Percentiles rank a stretch among this genome's conserved stretches.
phyloP scores from a whole-genome alignment of 1,140 invertebrate species.

The Trichomalopsis sarcophagae region DNA sequence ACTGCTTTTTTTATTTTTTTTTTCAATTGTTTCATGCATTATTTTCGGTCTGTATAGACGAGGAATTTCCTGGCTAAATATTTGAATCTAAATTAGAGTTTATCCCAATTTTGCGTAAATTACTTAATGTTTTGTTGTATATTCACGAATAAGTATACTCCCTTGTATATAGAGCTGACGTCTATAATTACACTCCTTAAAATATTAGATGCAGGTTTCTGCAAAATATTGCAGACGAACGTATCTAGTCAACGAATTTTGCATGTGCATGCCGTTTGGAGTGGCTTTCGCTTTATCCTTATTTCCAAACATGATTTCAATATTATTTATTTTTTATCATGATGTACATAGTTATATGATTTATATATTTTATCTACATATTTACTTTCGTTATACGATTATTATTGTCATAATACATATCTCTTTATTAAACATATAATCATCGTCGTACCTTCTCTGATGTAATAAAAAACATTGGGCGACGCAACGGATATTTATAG shows the following conservation, averaged over 20 bases:
- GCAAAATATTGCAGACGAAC: not conserved
- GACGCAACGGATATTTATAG: not conserved
- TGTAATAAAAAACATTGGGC: not conserved
- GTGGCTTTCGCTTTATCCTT: conserved; percentile 33
- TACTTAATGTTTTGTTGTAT: not conserved
- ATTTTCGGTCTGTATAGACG: no score
- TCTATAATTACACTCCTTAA: no score
- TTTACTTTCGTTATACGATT: not conserved
- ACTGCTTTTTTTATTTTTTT: no score
- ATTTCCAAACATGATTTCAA: conserved; percentile 8
- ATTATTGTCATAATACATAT: not conserved
- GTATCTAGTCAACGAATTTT: not conserved
- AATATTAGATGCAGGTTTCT: no score
- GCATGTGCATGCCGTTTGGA: conserved; percentile 46
- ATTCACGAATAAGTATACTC: no score
- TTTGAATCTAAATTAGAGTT: not conserved
- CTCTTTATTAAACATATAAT: not conserved
- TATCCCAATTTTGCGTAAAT: not conserved
- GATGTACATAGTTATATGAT: conserved; percentile 20
- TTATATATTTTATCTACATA: not conserved
- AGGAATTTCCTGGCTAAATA: no score
- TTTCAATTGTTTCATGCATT: no score
- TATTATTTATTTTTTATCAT: conserved; percentile 27
- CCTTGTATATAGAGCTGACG: no score
- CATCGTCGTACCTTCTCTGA: not conserved